Percentiles rank a stretch among this genome's conserved stretches.
These are phyloP conservation scores for Phylloscopus trochiloides DNA, from an alignment of 2,113 vertebrate species.

Conservation along the genomic window DNA sequence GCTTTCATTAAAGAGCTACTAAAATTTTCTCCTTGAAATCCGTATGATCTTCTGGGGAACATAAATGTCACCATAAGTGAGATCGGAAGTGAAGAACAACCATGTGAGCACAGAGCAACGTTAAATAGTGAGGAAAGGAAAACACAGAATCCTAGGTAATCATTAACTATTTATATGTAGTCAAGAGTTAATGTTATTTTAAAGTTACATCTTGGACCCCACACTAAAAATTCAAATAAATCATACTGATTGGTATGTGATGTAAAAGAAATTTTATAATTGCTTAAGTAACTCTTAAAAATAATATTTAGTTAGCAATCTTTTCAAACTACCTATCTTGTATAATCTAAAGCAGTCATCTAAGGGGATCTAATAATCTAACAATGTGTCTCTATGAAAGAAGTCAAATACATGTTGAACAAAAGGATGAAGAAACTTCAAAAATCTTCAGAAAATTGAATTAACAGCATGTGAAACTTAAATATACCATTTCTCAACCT, in stretches of 20 bases:
- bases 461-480: not conserved
- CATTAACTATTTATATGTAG: not conserved
- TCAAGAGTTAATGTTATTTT: not conserved
- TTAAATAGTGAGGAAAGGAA: not conserved
- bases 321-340: not conserved
- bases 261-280: not conserved
- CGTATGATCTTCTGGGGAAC: not conserved
- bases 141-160: not conserved
- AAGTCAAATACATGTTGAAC: not conserved
- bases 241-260: not conserved
- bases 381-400: not conserved
- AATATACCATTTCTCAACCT: not conserved
- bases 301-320: not conserved
- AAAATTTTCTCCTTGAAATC: not conserved
- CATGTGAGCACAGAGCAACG: not conserved
- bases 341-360: not conserved
- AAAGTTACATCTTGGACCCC: not conserved
- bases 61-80: rapidly evolving
- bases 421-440: not conserved
- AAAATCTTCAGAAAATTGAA: not conserved
- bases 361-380: not conserved
- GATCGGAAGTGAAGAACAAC: not conserved
- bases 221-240: not conserved
- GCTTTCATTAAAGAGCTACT: not conserved
- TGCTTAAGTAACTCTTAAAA: not conserved